These are phyloP conservation scores for Salmo trutta DNA, from an alignment of 2,797 vertebrate species.

Conservation along the genomic window DNA sequence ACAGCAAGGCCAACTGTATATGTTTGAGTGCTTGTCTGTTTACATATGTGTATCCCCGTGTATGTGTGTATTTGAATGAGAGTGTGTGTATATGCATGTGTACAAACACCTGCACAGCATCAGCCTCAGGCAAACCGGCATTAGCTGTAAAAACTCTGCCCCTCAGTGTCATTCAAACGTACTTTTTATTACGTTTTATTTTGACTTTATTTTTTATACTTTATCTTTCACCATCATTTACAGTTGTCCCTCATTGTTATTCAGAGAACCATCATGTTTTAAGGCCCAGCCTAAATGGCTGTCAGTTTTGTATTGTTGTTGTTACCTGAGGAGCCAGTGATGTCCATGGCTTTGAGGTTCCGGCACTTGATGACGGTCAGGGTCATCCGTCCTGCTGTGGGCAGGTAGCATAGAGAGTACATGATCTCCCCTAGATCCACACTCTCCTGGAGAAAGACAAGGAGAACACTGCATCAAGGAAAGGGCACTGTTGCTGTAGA, in stretches of 20 bases:
- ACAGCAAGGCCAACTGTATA: no score
- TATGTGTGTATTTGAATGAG: no score
- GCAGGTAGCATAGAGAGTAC: slow-evolving; percentile 98
- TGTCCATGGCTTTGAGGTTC: slow-evolving; percentile 99
- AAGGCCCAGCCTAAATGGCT: neutral
- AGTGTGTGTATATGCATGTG: no score
- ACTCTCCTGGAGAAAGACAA: slow-evolving; percentile 83
- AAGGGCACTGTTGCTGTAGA: neutral
- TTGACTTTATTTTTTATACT: no score
- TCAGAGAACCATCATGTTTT: neutral
- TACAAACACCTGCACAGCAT: no score
- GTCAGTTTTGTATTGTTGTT: neutral
- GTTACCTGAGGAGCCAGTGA: slow-evolving; percentile 95
- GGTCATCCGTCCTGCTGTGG: slow-evolving; percentile 96
- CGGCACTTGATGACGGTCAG: slow-evolving; percentile 98
- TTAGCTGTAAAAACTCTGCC: no score
- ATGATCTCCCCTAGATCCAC: slow-evolving; percentile 98
- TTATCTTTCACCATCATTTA: neutral
- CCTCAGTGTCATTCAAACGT: no score
- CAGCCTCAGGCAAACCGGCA: no score
- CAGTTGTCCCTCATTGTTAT: neutral
- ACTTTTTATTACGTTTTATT: no score
- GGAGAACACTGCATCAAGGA: neutral
- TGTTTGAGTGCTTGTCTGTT: no score
- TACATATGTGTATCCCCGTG: no score